Percentiles rank a stretch among this genome's conserved stretches.
Conservation (phyloP, 1,140 invertebrate species). For the Micrasema minimum region DNA sequence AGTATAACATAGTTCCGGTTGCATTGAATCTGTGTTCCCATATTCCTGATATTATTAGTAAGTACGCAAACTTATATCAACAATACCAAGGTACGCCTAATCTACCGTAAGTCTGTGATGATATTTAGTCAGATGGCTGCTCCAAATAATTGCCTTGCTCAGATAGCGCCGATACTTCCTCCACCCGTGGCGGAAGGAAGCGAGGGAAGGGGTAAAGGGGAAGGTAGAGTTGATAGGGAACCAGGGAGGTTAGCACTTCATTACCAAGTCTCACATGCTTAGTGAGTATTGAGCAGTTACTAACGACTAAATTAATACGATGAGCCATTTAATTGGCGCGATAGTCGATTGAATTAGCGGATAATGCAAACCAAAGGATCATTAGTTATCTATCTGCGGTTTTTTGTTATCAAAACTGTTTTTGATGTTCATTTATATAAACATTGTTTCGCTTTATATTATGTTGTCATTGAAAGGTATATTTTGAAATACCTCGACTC, state of each 20-base stretch:
- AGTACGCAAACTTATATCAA: background rate
- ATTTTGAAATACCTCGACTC: no score
- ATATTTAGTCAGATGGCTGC: conserved; percentile 21
- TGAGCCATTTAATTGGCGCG: conserved; percentile 32
- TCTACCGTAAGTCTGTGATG: background rate
- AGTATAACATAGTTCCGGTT: no score
- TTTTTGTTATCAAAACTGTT: no score
- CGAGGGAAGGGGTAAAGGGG: background rate
- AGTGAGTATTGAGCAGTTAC: conserved; percentile 30
- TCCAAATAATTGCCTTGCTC: conserved; percentile 24
- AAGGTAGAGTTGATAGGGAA: background rate
- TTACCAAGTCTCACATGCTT: conserved; percentile 40
- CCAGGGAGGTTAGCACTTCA: conserved; percentile 38
- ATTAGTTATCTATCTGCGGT: no score
- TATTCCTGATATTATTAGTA: no score
- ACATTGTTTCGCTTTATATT: no score
- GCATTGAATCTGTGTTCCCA: no score
- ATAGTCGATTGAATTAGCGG: conserved; percentile 45
- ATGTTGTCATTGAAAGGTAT: no score
- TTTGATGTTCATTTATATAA: no score
- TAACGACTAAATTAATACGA: conserved; percentile 33
- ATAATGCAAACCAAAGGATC: conserved; percentile 40
- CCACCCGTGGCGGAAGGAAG: conserved; percentile 6
- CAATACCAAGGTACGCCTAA: no score
- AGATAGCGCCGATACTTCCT: conserved; percentile 22